Evolutionary conservation across 2,888 invertebrate species (phyloP).

Genomic region (Pollenia labialis): DNA sequence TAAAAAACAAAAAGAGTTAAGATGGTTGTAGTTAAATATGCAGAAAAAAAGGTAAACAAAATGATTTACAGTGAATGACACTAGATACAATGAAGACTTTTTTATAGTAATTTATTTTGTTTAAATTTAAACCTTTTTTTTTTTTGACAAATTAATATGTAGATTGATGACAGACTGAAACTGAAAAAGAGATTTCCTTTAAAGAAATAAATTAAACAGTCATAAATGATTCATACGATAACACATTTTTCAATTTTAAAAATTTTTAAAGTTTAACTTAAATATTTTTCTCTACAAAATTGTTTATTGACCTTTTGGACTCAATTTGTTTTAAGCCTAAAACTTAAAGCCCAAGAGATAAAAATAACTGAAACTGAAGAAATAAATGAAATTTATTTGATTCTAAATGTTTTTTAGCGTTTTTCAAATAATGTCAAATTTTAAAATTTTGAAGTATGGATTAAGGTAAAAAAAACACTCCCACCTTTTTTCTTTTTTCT

Average conservation of each 20-base stretch:
- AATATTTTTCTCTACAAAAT: background rate
- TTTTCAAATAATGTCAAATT: constrained; percentile 19
- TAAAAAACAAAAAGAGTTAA: background rate
- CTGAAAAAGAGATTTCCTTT: background rate
- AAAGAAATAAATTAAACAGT: background rate
- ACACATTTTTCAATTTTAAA: too few relatives aligned
- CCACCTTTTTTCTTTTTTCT: constrained; percentile 35
- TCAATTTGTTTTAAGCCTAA: too few relatives aligned
- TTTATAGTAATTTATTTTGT: background rate
- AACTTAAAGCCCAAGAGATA: too few relatives aligned
- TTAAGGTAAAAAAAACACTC: constrained; percentile 36
- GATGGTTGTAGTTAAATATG: constrained; percentile 11
- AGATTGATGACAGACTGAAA: constrained; percentile 43
- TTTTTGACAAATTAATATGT: constrained; percentile 39
- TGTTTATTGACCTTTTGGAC: too few relatives aligned
- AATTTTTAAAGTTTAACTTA: background rate
- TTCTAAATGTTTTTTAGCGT: background rate
- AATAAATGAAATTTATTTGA: too few relatives aligned
- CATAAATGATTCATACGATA: background rate
- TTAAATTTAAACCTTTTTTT: background rate
- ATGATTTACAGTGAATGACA: constrained; percentile 55
- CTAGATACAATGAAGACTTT: constrained; percentile 26
- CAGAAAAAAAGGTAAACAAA: constrained; percentile 30
- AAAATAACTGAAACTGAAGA: too few relatives aligned
- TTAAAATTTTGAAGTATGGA: constrained; percentile 11